Conservation (phyloP, 2,888 invertebrate species). For the Eremobia ochroleuca region DNA sequence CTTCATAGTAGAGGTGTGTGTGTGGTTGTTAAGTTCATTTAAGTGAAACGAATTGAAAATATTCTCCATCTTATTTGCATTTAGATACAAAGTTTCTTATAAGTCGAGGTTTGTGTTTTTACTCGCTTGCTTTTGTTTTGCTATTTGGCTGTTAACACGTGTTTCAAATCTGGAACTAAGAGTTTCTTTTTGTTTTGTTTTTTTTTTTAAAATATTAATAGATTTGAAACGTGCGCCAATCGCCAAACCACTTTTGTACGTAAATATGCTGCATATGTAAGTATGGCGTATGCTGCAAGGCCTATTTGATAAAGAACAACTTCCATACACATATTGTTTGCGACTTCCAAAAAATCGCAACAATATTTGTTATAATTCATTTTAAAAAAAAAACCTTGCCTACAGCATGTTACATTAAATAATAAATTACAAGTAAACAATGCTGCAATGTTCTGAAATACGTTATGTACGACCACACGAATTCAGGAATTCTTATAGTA, state of each 20-base stretch:
- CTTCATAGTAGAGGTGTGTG: background rate
- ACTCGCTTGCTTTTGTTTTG: conserved; percentile 10
- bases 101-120: background rate
- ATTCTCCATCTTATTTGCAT: conserved; percentile 12
- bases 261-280: background rate
- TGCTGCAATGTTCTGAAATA: conserved; percentile 46
- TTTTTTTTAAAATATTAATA: background rate
- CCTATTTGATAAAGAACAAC: conserved; percentile 25
- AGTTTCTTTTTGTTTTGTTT: background rate
- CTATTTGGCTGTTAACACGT: conserved; percentile 2
- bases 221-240: conserved; percentile 1
- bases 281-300: no score
- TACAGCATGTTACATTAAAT: conserved; percentile 48
- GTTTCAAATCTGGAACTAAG: background rate
- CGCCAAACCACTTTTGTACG: background rate
- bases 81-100: conserved; percentile 2
- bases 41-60: conserved; percentile 19
- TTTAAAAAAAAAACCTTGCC: no score
- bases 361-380: no score
- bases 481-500: conserved; percentile 56
- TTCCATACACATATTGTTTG: no score
- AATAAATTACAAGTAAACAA: conserved; percentile 57
- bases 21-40: background rate
- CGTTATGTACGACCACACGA: conserved; percentile 47
- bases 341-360: no score